Conservation (phyloP, 1,140 invertebrate species). For the Papilio polytes region DNA sequence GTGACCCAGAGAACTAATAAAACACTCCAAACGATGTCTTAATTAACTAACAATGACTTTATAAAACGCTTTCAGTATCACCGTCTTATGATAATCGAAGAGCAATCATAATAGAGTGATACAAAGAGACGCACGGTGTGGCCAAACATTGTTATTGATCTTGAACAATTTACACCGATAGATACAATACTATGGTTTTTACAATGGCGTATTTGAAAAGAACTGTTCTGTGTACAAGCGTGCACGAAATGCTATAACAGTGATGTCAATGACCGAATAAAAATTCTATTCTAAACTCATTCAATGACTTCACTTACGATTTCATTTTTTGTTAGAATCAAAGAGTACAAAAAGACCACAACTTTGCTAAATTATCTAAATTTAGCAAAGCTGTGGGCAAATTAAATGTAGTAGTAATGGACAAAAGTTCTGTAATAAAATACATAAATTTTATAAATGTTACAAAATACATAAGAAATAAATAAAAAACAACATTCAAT, state of each 20-base stretch:
- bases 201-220: conserved; percentile 71
- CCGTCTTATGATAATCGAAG: conserved; percentile 65
- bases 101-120: conserved; percentile 56
- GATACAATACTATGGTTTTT: conserved; percentile 65
- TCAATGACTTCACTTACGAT: conserved; percentile 21
- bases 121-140: conserved; percentile 51
- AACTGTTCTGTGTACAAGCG: conserved; percentile 65
- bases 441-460: not conserved
- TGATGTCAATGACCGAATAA: conserved; percentile 64
- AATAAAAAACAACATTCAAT: conserved; percentile 7
- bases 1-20: conserved; percentile 72
- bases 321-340: conserved; percentile 27
- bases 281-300: conserved; percentile 46
- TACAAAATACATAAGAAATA: not conserved
- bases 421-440: no score
- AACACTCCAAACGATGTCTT: conserved; percentile 65
- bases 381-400: not conserved
- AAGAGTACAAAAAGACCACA: no score
- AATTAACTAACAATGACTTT: conserved; percentile 72
- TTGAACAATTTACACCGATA: conserved; percentile 66
- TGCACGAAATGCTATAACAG: conserved; percentile 60
- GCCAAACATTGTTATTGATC: conserved; percentile 63
- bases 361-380: not conserved
- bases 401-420: no score
- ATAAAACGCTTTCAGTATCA: conserved; percentile 69